phyloP scores from a whole-genome alignment of 1,140 invertebrate species.

The Pararge aegeria region DNA sequence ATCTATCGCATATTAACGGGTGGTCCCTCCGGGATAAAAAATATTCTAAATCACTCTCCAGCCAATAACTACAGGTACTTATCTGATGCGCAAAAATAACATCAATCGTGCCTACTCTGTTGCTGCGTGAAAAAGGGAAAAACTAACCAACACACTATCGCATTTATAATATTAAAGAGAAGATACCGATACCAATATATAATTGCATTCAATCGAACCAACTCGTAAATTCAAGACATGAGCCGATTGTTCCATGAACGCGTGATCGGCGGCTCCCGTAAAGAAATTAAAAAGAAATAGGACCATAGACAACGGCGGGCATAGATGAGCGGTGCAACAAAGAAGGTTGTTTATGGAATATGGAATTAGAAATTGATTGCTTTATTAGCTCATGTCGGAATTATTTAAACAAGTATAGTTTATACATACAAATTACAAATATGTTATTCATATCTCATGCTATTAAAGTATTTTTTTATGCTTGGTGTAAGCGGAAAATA shows the following conservation, averaged over 20 bases:
- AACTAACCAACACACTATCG: no score
- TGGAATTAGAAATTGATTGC: slow-evolving; percentile 46
- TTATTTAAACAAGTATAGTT: slow-evolving; percentile 40
- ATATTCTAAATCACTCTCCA: no score
- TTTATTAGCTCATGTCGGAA: slow-evolving; percentile 33
- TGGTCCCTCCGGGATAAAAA: no score
- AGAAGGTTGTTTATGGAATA: slow-evolving; percentile 37
- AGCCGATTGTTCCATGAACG: slow-evolving; percentile 13
- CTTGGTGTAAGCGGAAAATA: no score
- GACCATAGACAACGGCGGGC: slow-evolving; percentile 31
- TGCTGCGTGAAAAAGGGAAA: no score
- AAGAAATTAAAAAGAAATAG: slow-evolving; percentile 59
- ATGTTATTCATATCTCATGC: no score
- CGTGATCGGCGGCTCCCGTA: slow-evolving; percentile 36
- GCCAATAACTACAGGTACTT: no score
- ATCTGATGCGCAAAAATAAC: no score
- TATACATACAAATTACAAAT: not conserved
- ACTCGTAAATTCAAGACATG: slow-evolving; percentile 14
- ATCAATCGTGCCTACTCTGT: no score
- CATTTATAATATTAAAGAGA: no score
- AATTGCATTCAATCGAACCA: slow-evolving; percentile 7
- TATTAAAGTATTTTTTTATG: no score
- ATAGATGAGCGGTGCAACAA: slow-evolving; percentile 34
- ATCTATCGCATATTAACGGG: no score
- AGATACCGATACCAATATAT: not conserved